Percentiles rank a stretch among this genome's conserved stretches.
These are phyloP conservation scores for Lasiurus cinereus DNA, from an alignment of 2,113 vertebrate species.

Conservation along the genomic window DNA sequence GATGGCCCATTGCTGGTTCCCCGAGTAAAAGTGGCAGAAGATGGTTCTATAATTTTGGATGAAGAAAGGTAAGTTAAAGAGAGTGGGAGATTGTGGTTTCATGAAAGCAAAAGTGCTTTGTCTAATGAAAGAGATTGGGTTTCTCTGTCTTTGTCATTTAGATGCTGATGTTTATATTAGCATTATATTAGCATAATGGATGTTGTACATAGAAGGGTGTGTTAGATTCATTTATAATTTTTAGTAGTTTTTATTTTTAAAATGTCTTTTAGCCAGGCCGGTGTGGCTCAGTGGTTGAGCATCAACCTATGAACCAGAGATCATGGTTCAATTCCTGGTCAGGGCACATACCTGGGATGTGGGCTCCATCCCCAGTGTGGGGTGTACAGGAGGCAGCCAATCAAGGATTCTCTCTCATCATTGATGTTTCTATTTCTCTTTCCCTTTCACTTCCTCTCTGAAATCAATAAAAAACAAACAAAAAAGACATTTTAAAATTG, in stretches of 20 bases:
- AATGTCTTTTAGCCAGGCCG: too few relatives aligned
- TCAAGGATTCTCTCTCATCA: too few relatives aligned
- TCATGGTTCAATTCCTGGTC: too few relatives aligned
- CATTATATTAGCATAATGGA: not conserved
- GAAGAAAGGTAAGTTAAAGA: slow-evolving; percentile 94
- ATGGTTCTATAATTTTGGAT: slow-evolving; percentile 97
- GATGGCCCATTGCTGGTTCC: slow-evolving; percentile 92
- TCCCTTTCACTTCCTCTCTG: too few relatives aligned
- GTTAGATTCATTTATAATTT: slow-evolving; percentile 42
- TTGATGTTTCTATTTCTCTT: too few relatives aligned
- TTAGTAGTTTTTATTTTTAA: not conserved
- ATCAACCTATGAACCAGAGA: too few relatives aligned
- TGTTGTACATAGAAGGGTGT: not conserved
- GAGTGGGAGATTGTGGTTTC: not conserved
- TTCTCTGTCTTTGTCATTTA: not conserved
- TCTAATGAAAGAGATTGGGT: slow-evolving; percentile 44
- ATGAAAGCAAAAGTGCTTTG: slow-evolving; percentile 1
- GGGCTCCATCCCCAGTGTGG: too few relatives aligned
- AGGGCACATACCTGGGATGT: too few relatives aligned
- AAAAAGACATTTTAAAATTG: not conserved
- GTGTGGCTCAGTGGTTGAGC: too few relatives aligned
- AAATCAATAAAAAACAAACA: too few relatives aligned
- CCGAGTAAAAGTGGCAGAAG: slow-evolving; percentile 98
- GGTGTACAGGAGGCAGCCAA: too few relatives aligned
- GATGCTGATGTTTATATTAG: not conserved